Base-by-base conservation (phyloP, 1,140 invertebrate genomes). In the Episyrphus balteatus region DNA sequence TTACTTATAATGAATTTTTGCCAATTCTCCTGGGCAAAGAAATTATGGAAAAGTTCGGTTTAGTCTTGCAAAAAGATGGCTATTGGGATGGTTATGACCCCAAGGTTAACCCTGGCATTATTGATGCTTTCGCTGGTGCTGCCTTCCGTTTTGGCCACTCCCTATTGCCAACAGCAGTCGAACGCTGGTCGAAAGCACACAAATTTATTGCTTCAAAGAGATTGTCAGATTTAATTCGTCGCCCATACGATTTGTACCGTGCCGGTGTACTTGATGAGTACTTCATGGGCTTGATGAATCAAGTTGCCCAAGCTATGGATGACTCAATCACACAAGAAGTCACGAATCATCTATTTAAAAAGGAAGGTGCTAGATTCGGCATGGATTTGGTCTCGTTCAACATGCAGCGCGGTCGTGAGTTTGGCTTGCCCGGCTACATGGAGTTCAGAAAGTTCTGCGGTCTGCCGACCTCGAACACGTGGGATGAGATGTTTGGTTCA, bases 331-430 rank as follows among this genome's bases (percentile, higher is more conserved):
- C 90, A 0, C 86, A 90, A 71, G 88, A 93, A 73, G 88, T 92
- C 0, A 92, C 89, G 12, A 92, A 92, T 70, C 86, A 92, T 70
- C 70, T 93, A 32, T 92, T 93, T 69, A 91, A 92, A 66, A 92
- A 92, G 70, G 81, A 82, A 18, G 86, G 85, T 13, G 82, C 84
- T 38, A 75, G 84, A 37, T 88, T 86, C 59, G 91, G 91, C 51
- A 80, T 94, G 76, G 92, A 96, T 70, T 72, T 96, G 53, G 90
- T 92, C 3, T 89, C 92, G 1, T 89, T 95, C 59, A 96, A 96
- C 64, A 91, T 95, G 81, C 90, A 94, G 69, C 76, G 92, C 61
- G 92, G 88, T 30, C 76, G 92, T 50, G 92, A 95, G 64, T 92
- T 93, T 60, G 91, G 90, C 49, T 73, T 96, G 47, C 89, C 89